Base-by-base conservation (phyloP, 2,888 invertebrate species). In the Brenthis hecate region DNA sequence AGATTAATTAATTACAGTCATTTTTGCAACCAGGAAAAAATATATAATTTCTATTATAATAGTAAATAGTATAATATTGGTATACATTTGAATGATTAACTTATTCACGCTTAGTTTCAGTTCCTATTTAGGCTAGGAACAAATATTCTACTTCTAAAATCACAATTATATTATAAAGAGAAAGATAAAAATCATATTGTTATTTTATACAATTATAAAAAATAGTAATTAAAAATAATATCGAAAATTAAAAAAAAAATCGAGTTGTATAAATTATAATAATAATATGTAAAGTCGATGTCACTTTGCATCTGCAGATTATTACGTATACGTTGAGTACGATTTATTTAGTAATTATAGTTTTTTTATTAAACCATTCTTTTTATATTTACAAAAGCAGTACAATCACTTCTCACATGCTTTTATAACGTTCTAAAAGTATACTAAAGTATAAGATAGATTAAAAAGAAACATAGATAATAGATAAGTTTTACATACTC, bases 111-210 rank as follows among this genome's bases (percentile, higher is more conserved):
- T 32, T 13, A 36, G 36, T 36, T 50, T 28, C n/a, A 13, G 55
- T 76, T 72, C 74, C 71, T 75, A 76, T 77, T 76, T 69, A 75
- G 75, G 77, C 79, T 84, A 85, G 85, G 85, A 85, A 85, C 85
- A 74, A 79, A 78, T 54, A 55, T 60, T 55, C 63, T 67, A 71
- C 51, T 56, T 56, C 72, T 74, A 73, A 43, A 70, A 72, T 70
- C 69, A 72, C 64, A 73, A 67, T 60, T 19, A 56, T 66, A 55
- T 65, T 50, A 66, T 65, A 55, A 36, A 28, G 28, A 51, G 19
- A 53, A n/a, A 36, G 16, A 62, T 16, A 28, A 53, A 19, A 50
- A 5, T 19, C 6, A 32, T 53, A 28, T 23, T 4, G 4, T 14
- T 32, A 19, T 62, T n/a, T 32, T 43, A 62, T 53, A 62, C 32